Evolutionary conservation across 1,140 invertebrate species (phyloP), one percentile per base, ranked within the genome.

Genomic region (Hylaeus volcanicus): DNA sequence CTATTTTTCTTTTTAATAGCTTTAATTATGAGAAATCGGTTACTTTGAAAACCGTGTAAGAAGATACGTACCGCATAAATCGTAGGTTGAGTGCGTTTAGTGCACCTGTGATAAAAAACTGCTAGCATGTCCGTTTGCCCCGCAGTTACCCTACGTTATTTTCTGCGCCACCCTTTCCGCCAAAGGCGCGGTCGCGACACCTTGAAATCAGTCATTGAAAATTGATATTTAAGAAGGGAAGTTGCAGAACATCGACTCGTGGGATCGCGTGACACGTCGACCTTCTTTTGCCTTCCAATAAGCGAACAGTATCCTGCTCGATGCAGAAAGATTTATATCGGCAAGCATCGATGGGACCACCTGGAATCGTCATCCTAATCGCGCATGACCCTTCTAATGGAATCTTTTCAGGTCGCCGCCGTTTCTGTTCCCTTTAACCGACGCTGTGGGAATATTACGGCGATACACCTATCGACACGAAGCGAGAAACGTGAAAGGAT

Each of bases 201-300:
- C 48, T 73, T 61, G 56, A 73, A 77, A 82, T 77, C 48, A 39
- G 39, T 53, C 74, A 64, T 73, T 78, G 74, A 79, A 74, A 74
- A 85, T 51, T 83, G 66, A 83, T 83, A 79, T 83, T 83, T 71
- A 74, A 79, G 55, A 73, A 82, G 41, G 37, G 66, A 48, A 69
- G 12, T 48, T 39, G 53, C 9, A 14, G 26, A 15, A 61, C 43
- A 0, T 45, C 14, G 12, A 39, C 53, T 81, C 51, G 6, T 15
- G 14, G 68, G 15, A 51, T 85, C 66, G 82, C 83, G 76, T 85
- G 83, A 84, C 72, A 66, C 53, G 48, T 1, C 48, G 39, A 60
- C 53, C 51, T 83, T 84, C 69, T n/a, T 61, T 43, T 11, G 41
- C 48, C 39, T 26, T 72, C 56, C 60, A 71, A 63, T 68, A 83